Conservation (phyloP, 2,113 vertebrate species). For the Notarius quadriscutis region DNA sequence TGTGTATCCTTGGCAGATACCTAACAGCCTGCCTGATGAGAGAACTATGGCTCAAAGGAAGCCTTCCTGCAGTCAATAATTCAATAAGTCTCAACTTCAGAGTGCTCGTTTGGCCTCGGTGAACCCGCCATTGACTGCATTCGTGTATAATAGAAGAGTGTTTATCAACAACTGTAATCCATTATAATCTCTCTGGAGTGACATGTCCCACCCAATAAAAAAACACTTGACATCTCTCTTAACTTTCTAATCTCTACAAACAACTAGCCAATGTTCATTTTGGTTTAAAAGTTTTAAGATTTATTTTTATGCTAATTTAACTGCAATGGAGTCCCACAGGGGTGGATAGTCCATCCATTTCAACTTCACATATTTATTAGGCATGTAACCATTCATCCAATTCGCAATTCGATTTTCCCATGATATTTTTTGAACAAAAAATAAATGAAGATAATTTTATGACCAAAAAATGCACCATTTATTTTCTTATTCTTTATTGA, state of each 20-base stretch:
- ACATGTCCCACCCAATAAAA: neutral
- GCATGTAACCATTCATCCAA: too few species aligned
- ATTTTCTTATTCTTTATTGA: too few species aligned
- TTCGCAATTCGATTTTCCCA: too few species aligned
- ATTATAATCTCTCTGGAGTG: neutral
- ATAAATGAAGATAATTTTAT: too few species aligned
- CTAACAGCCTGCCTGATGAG: slow-evolving; percentile 17
- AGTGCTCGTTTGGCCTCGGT: neutral
- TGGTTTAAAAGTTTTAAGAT: neutral
- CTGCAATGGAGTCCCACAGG: neutral
- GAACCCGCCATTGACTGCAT: slow-evolving; percentile 8
- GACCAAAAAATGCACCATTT: too few species aligned
- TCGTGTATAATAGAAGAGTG: slow-evolving; percentile 19
- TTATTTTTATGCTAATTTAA: neutral
- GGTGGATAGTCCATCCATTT: neutral
- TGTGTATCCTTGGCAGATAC: slow-evolving; percentile 15
- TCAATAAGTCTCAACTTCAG: slow-evolving; percentile 25
- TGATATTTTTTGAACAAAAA: too few species aligned
- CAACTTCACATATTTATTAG: neutral
- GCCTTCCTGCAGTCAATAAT: slow-evolving; percentile 27
- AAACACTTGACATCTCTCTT: neutral
- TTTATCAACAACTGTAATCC: slow-evolving; percentile 18
- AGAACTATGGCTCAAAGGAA: slow-evolving; percentile 31
- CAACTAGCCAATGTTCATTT: neutral
- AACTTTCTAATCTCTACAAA: neutral